Base-by-base conservation (phyloP, 1,140 invertebrate genomes). In the Eueides isabella region DNA sequence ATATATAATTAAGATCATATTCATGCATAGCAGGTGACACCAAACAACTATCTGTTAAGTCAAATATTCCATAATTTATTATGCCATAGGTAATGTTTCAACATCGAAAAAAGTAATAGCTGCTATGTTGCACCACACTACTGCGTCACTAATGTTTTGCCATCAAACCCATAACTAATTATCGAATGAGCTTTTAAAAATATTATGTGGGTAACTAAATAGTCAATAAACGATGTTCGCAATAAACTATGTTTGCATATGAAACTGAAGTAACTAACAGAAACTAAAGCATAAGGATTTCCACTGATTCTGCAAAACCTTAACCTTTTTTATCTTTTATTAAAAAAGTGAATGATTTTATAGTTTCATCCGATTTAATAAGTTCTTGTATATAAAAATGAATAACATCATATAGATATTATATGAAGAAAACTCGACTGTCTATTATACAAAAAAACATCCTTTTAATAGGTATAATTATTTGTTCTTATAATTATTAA, bases 161-260 rank as follows among this genome's bases (percentile, higher is more conserved):
- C 48, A 55, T 55, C 48, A 55, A 55, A 35, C 48, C 48, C 67
- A 69, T 69, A 61, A 62, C 67, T 69, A 31, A 69, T 69, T 69
- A 33, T 69, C 19, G 19, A 55, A 55, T 26, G 48, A 55, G 26
- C 48, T 55, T 9, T 55, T 55, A 23, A 55, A 55, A 55, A 12
- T 55, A 55, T 55, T 55, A 26, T 23, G 26, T 26, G 48, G 26
- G 48, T 55, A 55, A 55, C 44, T 16, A 23, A 55, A 55, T 55
- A n/a, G 1, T 11, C n/a, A 55, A 55, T 55, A 55, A 26, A 55
- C 7, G 4, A 7, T 55, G 26, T 55, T 55, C 26, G 11, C 48
- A 12, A n/a, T n/a, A 55, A 26, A 55, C 7, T 12, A 7, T 55
- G 26, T 55, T 55, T 55, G 11, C 48, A 12, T 1, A n/a, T 1